Percentiles rank a stretch among this genome's conserved stretches.
Conservation (phyloP, 2,113 vertebrate genomes). For the Rhizomys pruinosus region DNA sequence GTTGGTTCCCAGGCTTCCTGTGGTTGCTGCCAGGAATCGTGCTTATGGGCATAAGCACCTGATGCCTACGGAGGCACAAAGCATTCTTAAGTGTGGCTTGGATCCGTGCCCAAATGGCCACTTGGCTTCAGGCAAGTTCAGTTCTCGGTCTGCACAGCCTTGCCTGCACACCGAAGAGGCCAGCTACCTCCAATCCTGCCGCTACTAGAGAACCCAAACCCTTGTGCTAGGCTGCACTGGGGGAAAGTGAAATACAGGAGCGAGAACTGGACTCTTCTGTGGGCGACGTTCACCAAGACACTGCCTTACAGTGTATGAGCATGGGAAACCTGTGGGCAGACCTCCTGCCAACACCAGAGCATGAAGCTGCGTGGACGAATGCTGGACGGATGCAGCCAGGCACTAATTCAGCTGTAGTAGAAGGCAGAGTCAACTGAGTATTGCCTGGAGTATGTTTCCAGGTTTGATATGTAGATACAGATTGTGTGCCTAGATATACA, state of each 20-base stretch:
- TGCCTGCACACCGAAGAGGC: not conserved
- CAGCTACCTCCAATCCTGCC: not conserved
- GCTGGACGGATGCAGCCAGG: fast-evolving
- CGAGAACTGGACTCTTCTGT: not conserved
- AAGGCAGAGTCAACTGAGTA: not conserved
- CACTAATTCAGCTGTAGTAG: not conserved
- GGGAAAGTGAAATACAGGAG: not conserved
- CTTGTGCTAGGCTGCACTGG: not conserved
- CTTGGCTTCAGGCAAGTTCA: too few species aligned
- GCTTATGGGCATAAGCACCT: not conserved
- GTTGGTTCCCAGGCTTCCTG: too few species aligned
- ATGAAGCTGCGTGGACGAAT: not conserved
- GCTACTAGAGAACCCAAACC: fast-evolving
- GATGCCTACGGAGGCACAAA: not conserved
- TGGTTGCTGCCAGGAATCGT: not conserved
- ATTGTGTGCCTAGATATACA: not conserved
- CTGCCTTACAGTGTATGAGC: not conserved
- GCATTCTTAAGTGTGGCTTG: not conserved
- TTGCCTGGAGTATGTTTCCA: not conserved
- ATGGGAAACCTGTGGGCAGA: not conserved
- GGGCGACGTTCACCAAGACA: not conserved
- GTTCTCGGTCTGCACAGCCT: not conserved
- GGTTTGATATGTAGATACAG: not conserved
- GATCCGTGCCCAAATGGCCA: not conserved
- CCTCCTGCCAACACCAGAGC: not conserved